Evolutionary conservation across 2,113 vertebrate species (phyloP), one percentile per base, ranked within the genome.

Genomic region (Microcebus lehilahytsara): DNA sequence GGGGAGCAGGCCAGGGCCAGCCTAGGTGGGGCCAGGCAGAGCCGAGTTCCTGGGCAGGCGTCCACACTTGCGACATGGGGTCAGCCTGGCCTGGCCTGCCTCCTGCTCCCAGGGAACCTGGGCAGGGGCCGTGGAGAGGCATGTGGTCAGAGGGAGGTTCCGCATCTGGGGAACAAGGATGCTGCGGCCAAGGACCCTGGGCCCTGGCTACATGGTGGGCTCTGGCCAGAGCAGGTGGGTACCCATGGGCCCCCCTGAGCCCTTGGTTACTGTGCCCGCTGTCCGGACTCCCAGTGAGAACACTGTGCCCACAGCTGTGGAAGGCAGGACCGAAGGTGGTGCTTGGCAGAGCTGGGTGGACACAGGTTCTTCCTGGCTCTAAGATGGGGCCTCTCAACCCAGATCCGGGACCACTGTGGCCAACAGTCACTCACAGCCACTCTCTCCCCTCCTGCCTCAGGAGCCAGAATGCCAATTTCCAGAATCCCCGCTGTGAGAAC

Each of bases 391-490:
- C 60, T 6, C 4, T 16, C 9, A 11, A 34, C 25, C 14, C 2
- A 2, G 37, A 56, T 34, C 46, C 20, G 60, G 53, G 51, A 6
- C n/a, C 5, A 1, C 12, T 4, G 1, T 11, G 42, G 46, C 77
- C 71, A 13, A 16, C 1, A 9, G 27, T 25, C n/a, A 3, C 77
- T 85, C 78, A 95, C 7, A 9, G 60, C 40, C 67, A 13, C 11
- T 77, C 34, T 89, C 80, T 66, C 53, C 66, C 96, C 96, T 92
- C 37, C 83, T 94, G 92, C 96, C 93, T 62, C 97, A 99, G 99
- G 99, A 99, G 99, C 98, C 99, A 99, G 99, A 99, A 99, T 97
- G 99, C 99, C 98, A 99, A 99, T 98, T 99, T 99, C 98, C 99
- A 99, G 99, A 99, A 99, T 96, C 99, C 99, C 53, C 99, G 99